A percentile compares a stretch with the other conserved stretches of the same genome.
Evolutionary conservation across 2,888 invertebrate species (phyloP).

Genomic region (Atethmia centrago): DNA sequence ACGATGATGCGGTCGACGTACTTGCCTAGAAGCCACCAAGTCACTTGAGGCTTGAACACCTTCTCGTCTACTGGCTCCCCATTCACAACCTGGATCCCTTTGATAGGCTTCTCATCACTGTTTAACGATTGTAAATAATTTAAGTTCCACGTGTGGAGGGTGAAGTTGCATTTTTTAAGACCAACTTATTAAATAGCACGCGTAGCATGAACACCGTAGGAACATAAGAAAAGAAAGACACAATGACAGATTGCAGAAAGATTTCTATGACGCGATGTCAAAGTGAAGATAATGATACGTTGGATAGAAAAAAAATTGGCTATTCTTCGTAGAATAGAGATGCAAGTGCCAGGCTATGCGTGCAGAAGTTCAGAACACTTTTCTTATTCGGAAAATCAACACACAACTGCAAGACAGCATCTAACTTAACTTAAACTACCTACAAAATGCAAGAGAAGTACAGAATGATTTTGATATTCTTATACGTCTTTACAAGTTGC

Average conservation of each 20-base stretch:
- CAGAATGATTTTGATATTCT: neutral
- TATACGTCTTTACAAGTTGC: slow-evolving; percentile 13
- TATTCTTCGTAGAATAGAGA: neutral
- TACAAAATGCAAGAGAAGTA: neutral
- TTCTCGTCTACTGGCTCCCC: neutral
- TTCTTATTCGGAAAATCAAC: neutral
- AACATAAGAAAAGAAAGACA: neutral
- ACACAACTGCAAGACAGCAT: neutral
- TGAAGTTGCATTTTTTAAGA: too few relatives aligned
- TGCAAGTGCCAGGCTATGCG: neutral
- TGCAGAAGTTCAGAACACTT: neutral
- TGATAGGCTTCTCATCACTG: neutral
- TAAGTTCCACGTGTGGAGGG: neutral
- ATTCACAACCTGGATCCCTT: neutral
- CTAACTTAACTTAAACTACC: neutral
- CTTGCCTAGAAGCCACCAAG: neutral
- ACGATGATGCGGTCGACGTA: neutral
- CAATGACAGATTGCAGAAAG: neutral
- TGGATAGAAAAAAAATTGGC: neutral
- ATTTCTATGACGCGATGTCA: neutral
- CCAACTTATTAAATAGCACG: too few relatives aligned
- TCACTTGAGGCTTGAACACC: too few relatives aligned
- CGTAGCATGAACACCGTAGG: too few relatives aligned
- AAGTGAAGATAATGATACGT: neutral
- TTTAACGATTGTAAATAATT: neutral